phyloP scores from a whole-genome alignment of 1,140 invertebrate species.

The Trigoniulus corallinus region DNA sequence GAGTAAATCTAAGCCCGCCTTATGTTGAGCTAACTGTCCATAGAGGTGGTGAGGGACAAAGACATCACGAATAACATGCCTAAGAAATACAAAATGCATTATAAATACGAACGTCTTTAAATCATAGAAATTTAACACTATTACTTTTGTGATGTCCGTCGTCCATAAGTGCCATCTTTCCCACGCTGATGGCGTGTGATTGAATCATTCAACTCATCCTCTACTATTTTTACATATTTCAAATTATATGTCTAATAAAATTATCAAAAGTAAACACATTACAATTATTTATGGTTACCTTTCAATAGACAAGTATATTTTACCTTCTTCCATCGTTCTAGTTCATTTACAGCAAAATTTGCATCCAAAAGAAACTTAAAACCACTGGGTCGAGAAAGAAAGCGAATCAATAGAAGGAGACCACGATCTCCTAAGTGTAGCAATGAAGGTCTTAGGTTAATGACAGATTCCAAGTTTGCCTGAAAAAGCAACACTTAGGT shows the following conservation, averaged over 20 bases:
- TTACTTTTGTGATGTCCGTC: conserved; percentile 30
- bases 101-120: not conserved
- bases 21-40: conserved; percentile 64
- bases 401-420: conserved; percentile 58
- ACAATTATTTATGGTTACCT: not conserved
- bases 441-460: conserved; percentile 51
- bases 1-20: conserved; percentile 49
- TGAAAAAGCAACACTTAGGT: conserved; percentile 26
- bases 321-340: conserved; percentile 61
- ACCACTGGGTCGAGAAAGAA: conserved; percentile 54
- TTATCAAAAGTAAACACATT: conserved; percentile 1
- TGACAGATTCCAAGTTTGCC: conserved; percentile 58
- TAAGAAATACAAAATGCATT: conserved; percentile 10
- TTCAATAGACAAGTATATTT: conserved; percentile 7
- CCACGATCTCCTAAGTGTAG: conserved; percentile 65
- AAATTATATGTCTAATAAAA: conserved; percentile 23
- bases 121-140: conserved; percentile 2
- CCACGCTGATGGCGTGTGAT: conserved; percentile 64
- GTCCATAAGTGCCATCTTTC: conserved; percentile 58
- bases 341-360: conserved; percentile 49
- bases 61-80: conserved; percentile 33
- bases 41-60: conserved; percentile 72
- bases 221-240: conserved; percentile 67
- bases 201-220: conserved; percentile 69
- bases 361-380: conserved; percentile 47